Evolutionary conservation across 2,888 invertebrate genomes (phyloP).

Genomic region (Adelognathus sp.): DNA sequence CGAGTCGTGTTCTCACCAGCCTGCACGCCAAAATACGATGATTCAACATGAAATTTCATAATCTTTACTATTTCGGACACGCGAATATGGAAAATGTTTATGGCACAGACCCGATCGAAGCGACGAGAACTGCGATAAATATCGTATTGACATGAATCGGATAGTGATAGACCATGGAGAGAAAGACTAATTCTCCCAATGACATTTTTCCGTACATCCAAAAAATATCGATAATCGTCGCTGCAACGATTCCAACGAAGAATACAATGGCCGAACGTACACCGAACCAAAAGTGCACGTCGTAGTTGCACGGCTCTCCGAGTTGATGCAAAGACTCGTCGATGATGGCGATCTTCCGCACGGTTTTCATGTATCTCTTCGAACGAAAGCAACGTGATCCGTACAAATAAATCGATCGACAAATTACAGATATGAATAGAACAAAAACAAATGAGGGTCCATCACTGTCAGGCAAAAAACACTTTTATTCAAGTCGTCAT

Average conservation of each 20-base stretch:
- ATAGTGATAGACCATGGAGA: neutral
- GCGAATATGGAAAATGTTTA: neutral
- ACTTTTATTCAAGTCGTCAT: neutral
- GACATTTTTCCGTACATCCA: neutral
- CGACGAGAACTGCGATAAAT: neutral
- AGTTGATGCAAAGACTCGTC: slow-evolving; percentile 32
- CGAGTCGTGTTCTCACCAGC: neutral
- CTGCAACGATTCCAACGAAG: neutral
- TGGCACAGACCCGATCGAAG: neutral
- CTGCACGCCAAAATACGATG: neutral
- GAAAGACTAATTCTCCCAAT: neutral
- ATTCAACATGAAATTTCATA: no score
- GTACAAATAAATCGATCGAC: no score
- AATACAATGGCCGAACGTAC: neutral
- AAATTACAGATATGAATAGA: no score
- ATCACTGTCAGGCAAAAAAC: neutral
- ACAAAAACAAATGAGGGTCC: neutral
- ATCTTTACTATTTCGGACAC: no score
- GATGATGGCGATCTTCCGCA: neutral
- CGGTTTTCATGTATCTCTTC: neutral
- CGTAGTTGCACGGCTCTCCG: neutral
- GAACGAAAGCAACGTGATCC: no score
- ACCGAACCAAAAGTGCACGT: neutral
- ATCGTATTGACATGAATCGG: slow-evolving; percentile 17
- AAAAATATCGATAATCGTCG: neutral